These are phyloP conservation scores for Theretra japonica DNA, from an alignment of 2,888 invertebrate genomes.

Conservation along the genomic window DNA sequence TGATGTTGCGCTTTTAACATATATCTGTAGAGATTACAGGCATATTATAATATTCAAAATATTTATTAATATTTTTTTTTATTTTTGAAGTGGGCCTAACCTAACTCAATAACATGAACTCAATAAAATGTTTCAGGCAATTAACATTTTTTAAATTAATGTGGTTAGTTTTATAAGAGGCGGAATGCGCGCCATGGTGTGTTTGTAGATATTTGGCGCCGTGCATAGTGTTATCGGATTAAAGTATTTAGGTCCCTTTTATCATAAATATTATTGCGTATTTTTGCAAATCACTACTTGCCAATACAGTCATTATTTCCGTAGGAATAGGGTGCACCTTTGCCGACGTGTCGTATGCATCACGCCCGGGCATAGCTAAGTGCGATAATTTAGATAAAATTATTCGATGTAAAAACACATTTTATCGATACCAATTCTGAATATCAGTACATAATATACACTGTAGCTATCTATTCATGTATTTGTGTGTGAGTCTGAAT, in stretches of 20 bases:
- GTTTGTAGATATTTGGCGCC: neutral
- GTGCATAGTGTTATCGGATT: conserved; percentile 26
- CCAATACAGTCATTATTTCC: conserved; percentile 1
- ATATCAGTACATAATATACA: neutral
- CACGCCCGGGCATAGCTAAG: neutral
- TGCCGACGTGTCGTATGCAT: neutral
- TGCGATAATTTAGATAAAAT: conserved; percentile 30
- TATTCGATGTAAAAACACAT: conserved; percentile 27
- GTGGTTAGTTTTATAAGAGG: neutral
- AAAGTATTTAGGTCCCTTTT: conserved; percentile 25
- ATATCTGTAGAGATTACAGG: no score
- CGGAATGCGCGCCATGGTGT: neutral
- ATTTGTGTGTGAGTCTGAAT: neutral
- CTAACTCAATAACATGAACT: no score
- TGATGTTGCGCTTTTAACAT: no score
- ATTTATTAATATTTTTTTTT: no score
- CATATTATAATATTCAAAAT: no score
- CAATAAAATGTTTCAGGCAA: no score
- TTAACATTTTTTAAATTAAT: no score
- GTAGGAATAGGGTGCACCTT: conserved; percentile 27
- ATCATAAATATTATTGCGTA: conserved; percentile 8
- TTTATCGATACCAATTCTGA: conserved; percentile 16
- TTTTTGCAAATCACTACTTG: neutral
- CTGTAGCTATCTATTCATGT: neutral
- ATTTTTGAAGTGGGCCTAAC: no score